Conservation (phyloP, 2,888 invertebrate species). For the Zelleria hepariella region DNA sequence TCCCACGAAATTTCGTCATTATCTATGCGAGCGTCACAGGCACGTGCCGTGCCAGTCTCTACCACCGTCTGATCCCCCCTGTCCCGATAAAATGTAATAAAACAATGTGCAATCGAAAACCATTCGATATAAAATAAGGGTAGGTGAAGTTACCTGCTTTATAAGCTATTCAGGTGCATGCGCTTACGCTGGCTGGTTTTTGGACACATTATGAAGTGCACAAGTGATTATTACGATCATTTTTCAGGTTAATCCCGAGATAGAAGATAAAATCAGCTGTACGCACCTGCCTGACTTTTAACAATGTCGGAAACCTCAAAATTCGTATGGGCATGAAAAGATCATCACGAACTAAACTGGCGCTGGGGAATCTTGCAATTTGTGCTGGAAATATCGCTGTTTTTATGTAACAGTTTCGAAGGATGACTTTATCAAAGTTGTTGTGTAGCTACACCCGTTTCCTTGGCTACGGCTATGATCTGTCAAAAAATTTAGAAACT, state of each 20-base stretch:
- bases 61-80: constrained; percentile 35
- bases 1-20: constrained; percentile 5
- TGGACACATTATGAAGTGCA: neutral
- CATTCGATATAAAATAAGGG: constrained; percentile 20
- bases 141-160: constrained; percentile 30
- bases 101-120: constrained; percentile 39
- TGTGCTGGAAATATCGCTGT: constrained; percentile 13
- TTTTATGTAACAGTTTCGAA: constrained; percentile 50
- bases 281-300: constrained; percentile 62
- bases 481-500: constrained; percentile 21
- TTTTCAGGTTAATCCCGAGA: constrained; percentile 6
- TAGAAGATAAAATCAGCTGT: constrained; percentile 9
- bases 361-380: neutral
- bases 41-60: constrained; percentile 55
- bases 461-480: constrained; percentile 57
- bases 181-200: neutral
- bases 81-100: constrained; percentile 38
- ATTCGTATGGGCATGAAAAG: constrained; percentile 13
- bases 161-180: neutral
- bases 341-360: neutral
- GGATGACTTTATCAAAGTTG: constrained; percentile 54
- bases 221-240: neutral
- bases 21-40: constrained; percentile 10
- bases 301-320: constrained; percentile 55
- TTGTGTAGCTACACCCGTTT: constrained; percentile 69